phyloP scores from a whole-genome alignment of 2,113 vertebrate genomes.

The Thymallus thymallus region DNA sequence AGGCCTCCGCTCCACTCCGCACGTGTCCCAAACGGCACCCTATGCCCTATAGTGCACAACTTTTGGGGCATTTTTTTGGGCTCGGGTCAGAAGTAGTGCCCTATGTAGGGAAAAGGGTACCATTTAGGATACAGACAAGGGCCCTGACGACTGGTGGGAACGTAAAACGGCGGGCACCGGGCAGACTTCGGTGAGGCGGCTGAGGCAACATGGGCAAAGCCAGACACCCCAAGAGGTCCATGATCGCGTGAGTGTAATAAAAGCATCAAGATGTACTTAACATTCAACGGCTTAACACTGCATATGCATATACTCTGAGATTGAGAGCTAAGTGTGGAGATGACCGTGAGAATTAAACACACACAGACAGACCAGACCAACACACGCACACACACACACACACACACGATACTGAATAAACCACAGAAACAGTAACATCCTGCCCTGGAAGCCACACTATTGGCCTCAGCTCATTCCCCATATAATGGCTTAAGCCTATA shows the following conservation, averaged over 20 bases:
- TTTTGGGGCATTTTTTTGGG: too few species aligned
- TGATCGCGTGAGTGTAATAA: background rate
- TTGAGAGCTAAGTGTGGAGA: too few species aligned
- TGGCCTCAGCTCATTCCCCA: conserved; percentile 17
- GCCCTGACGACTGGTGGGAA: conserved; percentile 53
- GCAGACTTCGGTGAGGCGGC: conserved; percentile 48
- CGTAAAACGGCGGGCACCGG: conserved; percentile 44
- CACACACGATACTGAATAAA: conserved; percentile 14
- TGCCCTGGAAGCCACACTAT: background rate
- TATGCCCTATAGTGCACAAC: too few species aligned
- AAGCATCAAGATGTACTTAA: conserved; percentile 16
- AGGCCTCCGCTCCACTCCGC: conserved; percentile 7
- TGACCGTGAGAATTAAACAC: background rate
- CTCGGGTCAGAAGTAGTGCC: too few species aligned
- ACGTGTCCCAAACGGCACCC: too few species aligned
- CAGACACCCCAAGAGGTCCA: conserved; percentile 23
- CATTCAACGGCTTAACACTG: background rate
- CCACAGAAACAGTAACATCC: too few species aligned
- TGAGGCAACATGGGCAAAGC: conserved; percentile 44
- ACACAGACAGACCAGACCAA: background rate
- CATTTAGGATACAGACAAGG: too few species aligned
- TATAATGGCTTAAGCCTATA: background rate
- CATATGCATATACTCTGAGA: background rate
- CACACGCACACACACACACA: background rate
- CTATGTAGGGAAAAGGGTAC: too few species aligned